Evolutionary conservation across 1,140 invertebrate species (phyloP).

Genomic region (Penaeus vannamei): DNA sequence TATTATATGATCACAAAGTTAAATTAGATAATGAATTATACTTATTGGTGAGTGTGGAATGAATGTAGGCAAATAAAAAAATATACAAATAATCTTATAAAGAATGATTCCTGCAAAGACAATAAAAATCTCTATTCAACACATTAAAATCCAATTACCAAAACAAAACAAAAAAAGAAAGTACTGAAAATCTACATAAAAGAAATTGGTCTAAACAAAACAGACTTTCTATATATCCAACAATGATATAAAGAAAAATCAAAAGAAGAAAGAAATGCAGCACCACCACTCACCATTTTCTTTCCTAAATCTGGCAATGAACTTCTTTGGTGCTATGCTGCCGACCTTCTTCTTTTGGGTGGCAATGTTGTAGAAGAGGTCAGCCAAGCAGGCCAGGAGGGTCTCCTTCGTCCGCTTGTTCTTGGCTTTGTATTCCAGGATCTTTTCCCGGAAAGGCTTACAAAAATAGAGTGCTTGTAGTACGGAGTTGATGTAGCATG

Average conservation of each 20-base stretch:
- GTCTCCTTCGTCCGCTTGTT: slow-evolving; percentile 99
- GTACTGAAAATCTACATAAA: too few species aligned
- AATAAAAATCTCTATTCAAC: too few species aligned
- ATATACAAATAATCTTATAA: too few species aligned
- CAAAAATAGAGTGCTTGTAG: slow-evolving; percentile 99
- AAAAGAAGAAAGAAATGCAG: slow-evolving; percentile 17
- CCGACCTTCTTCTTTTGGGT: slow-evolving; percentile 99
- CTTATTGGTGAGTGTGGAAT: too few species aligned
- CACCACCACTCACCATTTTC: slow-evolving; percentile 87
- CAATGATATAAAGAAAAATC: background rate
- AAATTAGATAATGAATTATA: too few species aligned
- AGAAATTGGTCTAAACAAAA: too few species aligned
- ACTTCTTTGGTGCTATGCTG: slow-evolving; percentile 99
- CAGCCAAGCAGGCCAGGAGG: slow-evolving; percentile 95
- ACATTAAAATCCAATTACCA: too few species aligned
- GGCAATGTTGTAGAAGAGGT: slow-evolving; percentile 98
- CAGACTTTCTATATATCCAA: too few species aligned
- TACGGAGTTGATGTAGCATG: slow-evolving; percentile 99
- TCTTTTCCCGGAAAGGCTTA: slow-evolving; percentile 98
- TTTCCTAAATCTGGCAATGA: slow-evolving; percentile 97
- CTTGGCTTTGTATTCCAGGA: slow-evolving; percentile 97
- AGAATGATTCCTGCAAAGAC: too few species aligned
- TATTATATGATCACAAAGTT: too few species aligned
- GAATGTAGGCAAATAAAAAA: too few species aligned
- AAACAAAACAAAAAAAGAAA: too few species aligned